Conservation (phyloP, 92 coral and sea anemone genomes). For the Epizoanthus ramosus region DNA sequence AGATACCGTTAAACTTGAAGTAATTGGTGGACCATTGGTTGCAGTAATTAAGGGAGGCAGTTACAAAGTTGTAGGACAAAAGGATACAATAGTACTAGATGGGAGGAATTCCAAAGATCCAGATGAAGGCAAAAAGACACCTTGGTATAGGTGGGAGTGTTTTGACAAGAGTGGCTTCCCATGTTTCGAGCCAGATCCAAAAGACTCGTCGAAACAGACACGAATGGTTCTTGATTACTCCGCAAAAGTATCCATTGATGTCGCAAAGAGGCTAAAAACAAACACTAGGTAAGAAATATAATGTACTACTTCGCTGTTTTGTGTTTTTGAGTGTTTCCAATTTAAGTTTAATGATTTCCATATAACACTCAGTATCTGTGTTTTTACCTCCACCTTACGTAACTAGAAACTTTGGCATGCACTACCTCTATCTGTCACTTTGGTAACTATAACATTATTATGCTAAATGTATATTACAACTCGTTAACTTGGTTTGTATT, state of each 20-base stretch:
- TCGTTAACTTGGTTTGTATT: too few species aligned
- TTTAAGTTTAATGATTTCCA: too few species aligned
- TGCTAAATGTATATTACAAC: too few species aligned
- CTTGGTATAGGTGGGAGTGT: conserved; percentile 69
- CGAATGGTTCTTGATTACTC: conserved; percentile 56
- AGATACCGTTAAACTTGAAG: conserved; percentile 45
- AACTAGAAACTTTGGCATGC: too few species aligned
- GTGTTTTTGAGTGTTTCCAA: not conserved
- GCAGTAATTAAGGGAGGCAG: conserved; percentile 61
- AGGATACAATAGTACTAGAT: conserved; percentile 49
- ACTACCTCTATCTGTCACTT: too few species aligned
- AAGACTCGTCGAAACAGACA: conserved; percentile 10
- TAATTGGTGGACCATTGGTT: conserved; percentile 51
- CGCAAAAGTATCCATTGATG: conserved; percentile 27
- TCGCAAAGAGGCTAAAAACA: conserved; percentile 36
- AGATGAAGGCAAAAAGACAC: conserved; percentile 45
- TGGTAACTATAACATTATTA: too few species aligned
- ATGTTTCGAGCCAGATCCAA: conserved; percentile 62
- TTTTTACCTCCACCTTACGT: too few species aligned
- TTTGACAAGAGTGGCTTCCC: conserved; percentile 43
- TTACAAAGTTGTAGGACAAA: conserved; percentile 40
- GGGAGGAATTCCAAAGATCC: conserved; percentile 59
- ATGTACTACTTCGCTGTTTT: not conserved
- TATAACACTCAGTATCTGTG: too few species aligned
- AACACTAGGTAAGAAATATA: conserved; percentile 21